A percentile compares a stretch with the other conserved stretches of the same genome.
Evolutionary conservation across 2,888 invertebrate species (phyloP).

Genomic region (Nemotelus nigrinus): DNA sequence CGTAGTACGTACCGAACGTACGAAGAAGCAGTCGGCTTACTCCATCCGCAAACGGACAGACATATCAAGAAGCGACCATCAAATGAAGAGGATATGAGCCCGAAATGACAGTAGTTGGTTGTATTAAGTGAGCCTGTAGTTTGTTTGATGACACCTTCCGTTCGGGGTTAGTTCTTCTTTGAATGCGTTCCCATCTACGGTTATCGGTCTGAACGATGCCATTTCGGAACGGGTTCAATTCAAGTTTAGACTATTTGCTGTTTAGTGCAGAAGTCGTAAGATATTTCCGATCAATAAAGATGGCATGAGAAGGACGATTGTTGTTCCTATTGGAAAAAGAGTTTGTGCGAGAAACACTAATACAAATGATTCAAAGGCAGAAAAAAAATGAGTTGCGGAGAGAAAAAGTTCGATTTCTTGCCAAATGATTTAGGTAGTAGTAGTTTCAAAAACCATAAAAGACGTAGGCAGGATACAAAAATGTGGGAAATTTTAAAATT

Average conservation of each 20-base stretch:
- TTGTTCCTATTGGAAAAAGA: too few species aligned
- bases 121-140: constrained; percentile 17
- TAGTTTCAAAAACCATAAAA: too few species aligned
- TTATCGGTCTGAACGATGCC: background rate
- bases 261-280: background rate
- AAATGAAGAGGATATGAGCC: constrained; percentile 36
- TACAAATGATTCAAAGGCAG: too few species aligned
- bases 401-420: too few species aligned
- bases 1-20: background rate
- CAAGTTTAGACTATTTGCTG: constrained; percentile 25
- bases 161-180: constrained; percentile 9
- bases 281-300: too few species aligned
- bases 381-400: too few species aligned
- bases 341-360: too few species aligned
- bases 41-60: background rate
- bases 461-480: too few species aligned
- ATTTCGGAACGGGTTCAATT: constrained; percentile 26
- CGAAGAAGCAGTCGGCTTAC: background rate
- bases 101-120: constrained; percentile 22
- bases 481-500: too few species aligned
- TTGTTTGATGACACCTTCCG: constrained; percentile 20
- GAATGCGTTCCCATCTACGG: background rate
- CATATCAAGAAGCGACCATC: constrained; percentile 1
- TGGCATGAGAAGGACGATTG: too few species aligned
- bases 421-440: too few species aligned